Evolutionary conservation across 2,797 vertebrate genomes (phyloP).

Genomic region (Capromys pilorides): DNA sequence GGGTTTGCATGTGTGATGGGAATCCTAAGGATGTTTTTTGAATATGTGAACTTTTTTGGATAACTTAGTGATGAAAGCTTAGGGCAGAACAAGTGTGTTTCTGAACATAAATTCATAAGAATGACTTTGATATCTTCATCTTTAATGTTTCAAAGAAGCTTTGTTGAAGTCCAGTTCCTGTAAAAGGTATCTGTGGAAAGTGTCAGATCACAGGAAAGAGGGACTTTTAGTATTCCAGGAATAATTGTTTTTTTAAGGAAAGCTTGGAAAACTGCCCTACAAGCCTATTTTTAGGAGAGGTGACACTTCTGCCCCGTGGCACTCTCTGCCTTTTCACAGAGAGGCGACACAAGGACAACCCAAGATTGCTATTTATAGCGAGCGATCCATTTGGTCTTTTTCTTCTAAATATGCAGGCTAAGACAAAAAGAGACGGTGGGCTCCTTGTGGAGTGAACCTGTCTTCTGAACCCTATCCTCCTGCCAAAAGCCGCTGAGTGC

Average conservation of each 20-base stretch:
- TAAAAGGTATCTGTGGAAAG: slow-evolving; percentile 51
- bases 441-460: slow-evolving; percentile 77
- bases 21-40: slow-evolving; percentile 78
- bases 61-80: slow-evolving; percentile 69
- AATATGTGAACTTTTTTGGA: slow-evolving; percentile 80
- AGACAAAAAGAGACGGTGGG: slow-evolving; percentile 76
- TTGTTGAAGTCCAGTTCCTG: slow-evolving; percentile 68
- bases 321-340: slow-evolving; percentile 39
- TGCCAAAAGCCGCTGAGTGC: slow-evolving; percentile 59
- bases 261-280: slow-evolving; percentile 63
- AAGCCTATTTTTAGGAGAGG: slow-evolving; percentile 54
- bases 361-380: slow-evolving; percentile 39
- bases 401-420: slow-evolving; percentile 76
- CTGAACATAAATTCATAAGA: slow-evolving; percentile 74
- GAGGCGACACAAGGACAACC: slow-evolving; percentile 51
- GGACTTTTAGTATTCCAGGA: slow-evolving; percentile 58
- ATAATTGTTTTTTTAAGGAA: slow-evolving; percentile 69
- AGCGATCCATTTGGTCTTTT: slow-evolving; percentile 80
- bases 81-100: slow-evolving; percentile 44
- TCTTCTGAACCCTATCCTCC: slow-evolving; percentile 65
- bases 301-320: slow-evolving; percentile 44
- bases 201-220: slow-evolving; percentile 67
- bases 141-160: slow-evolving; percentile 77
- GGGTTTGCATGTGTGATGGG: slow-evolving; percentile 71
- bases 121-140: slow-evolving; percentile 70